Percentiles rank a stretch among this genome's conserved stretches.
These are phyloP conservation scores for Otolemur crassicaudatus DNA, from an alignment of 2,797 vertebrate genomes.

Conservation along the genomic window DNA sequence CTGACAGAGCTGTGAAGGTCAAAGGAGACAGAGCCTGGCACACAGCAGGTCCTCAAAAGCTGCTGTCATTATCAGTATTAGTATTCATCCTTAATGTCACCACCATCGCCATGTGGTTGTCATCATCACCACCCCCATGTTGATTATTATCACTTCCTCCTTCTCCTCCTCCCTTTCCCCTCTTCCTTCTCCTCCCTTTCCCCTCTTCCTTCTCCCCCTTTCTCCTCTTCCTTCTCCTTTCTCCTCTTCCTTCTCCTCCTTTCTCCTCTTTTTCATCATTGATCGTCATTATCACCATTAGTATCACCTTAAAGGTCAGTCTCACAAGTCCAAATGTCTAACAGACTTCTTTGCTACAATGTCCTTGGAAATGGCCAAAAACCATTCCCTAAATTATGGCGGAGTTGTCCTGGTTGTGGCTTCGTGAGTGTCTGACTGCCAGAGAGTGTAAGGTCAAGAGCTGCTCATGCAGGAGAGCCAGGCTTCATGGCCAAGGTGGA, in stretches of 20 bases:
- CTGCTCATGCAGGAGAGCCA: neutral
- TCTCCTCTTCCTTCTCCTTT: neutral
- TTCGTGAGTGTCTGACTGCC: neutral
- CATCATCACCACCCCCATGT: fast-evolving
- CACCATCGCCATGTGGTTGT: neutral
- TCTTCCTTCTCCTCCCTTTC: neutral
- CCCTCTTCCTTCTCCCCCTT: neutral
- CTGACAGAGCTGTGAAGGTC: neutral
- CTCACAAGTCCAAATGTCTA: neutral
- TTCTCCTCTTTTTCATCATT: neutral
- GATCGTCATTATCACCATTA: neutral
- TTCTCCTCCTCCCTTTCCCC: too few species aligned
- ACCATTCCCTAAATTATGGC: neutral
- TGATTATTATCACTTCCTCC: neutral
- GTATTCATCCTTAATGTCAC: fast-evolving
- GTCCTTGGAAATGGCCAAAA: neutral
- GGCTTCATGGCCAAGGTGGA: fast-evolving
- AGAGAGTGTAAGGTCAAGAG: neutral
- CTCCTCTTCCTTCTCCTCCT: neutral
- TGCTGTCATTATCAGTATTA: neutral
- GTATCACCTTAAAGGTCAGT: neutral
- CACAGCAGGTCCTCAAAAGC: fast-evolving
- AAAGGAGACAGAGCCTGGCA: neutral
- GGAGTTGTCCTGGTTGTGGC: neutral
- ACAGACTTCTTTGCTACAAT: neutral